Evolutionary conservation across 1,140 invertebrate genomes (phyloP).

Genomic region (Bemisia tabaci): DNA sequence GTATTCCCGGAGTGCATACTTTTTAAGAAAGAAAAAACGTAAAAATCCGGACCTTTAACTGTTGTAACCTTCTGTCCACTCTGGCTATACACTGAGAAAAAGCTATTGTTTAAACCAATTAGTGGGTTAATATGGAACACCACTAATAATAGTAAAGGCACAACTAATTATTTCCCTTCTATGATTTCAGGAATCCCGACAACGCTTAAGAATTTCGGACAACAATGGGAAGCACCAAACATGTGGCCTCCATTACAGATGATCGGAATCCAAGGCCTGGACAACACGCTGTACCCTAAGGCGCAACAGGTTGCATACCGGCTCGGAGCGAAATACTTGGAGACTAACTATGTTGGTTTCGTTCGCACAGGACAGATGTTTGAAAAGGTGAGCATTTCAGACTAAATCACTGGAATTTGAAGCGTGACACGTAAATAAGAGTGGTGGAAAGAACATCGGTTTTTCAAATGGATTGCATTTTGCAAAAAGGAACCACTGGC

Average conservation of each 20-base stretch:
- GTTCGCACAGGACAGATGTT: constrained; percentile 48
- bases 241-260: constrained; percentile 72
- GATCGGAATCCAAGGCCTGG: constrained; percentile 40
- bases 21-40: no score
- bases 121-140: no score
- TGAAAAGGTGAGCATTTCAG: constrained; percentile 50
- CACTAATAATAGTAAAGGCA: no score
- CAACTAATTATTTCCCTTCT: background rate
- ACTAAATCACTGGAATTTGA: background rate
- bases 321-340: constrained; percentile 43
- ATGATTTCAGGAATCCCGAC: constrained; percentile 46
- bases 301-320: constrained; percentile 35
- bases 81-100: no score
- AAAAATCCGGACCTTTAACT: no score
- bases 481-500: no score
- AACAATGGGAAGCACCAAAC: constrained; percentile 84
- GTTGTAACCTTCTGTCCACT: no score
- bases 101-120: no score
- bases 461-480: no score
- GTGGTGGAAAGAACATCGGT: no score
- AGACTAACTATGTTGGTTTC: constrained; percentile 40
- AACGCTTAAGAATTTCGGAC: constrained; percentile 46
- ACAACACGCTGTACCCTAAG: constrained; percentile 31
- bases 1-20: no score
- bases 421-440: no score